Base-by-base conservation (phyloP, 2,113 vertebrate species). In the Turnix velox region DNA sequence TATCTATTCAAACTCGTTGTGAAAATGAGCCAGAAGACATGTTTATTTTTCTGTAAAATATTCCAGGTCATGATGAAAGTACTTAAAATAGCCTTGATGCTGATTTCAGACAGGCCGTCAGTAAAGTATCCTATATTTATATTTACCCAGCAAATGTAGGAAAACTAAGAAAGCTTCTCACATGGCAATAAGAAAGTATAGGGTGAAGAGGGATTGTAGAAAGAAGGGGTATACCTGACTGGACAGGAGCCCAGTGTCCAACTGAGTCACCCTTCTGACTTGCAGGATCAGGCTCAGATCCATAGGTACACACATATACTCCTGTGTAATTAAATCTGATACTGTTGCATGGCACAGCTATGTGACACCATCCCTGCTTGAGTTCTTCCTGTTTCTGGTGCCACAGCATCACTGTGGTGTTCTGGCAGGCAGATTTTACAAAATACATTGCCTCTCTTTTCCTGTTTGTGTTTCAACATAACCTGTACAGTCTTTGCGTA, bases 71-170 rank as follows among this genome's bases (percentile, higher is more conserved):
- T 71, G 23, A 37, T 28, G 30, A 48, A 43, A 46, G 7, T 16
- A 6, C 52, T 91, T 33, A 63, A 66, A 77, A 2, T 5, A 19
- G 0, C 3, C 16, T 9, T n/a, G 66, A 37, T 19, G 5, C 2
- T 31, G 14, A 74, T 65, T 69, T 84, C 25, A 86, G 7, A 4
- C 10, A 48, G 77, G 17, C 10, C 14, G 35, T 71, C 22, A 20
- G 30, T 66, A 71, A 67, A 3, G 0, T n/a, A 62, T 35, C 2
- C 0, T 69, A 7, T 31, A 54, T 14, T 30, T 3, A 17, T 54
- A 22, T 71, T 81, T 89, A 63, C 8, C 2, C 18, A 84, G 11
- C 15, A 84, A 74, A 4, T 3, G 15, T 3, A 45, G 14, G 74
- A 31, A 69, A 48, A 6, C 7, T 37, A 30, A 69, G 18, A 78